phyloP scores from a whole-genome alignment of 2,888 invertebrate species.

The Tethea ocularis region DNA sequence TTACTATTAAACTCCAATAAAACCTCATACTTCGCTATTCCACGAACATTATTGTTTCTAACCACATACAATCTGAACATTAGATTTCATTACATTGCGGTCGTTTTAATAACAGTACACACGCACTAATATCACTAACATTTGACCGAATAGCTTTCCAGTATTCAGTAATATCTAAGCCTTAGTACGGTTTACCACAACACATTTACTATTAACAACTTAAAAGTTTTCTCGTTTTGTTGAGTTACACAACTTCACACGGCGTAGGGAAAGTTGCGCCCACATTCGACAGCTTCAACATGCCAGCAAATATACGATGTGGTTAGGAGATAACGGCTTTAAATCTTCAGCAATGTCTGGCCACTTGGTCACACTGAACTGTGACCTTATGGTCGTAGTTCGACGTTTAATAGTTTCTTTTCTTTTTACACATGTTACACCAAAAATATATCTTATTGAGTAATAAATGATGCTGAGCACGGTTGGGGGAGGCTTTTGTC shows the following conservation, averaged over 20 bases:
- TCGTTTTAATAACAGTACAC: background rate
- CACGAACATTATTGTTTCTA: background rate
- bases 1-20: too few relatives aligned
- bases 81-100: background rate
- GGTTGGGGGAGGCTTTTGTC: too few relatives aligned
- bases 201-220: constrained; percentile 18
- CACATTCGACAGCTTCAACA: background rate
- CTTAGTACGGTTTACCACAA: constrained; percentile 6
- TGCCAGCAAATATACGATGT: background rate
- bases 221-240: constrained; percentile 30
- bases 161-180: background rate
- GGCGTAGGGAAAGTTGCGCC: background rate
- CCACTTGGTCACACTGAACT: too few relatives aligned
- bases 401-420: too few relatives aligned
- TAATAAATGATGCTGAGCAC: too few relatives aligned
- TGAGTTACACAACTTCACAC: constrained; percentile 14
- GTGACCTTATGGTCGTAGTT: too few relatives aligned
- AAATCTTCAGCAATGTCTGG: background rate
- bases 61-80: background rate
- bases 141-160: background rate
- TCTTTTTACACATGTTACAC: too few relatives aligned
- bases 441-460: too few relatives aligned
- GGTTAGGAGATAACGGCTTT: background rate
- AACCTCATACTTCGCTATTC: background rate
- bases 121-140: background rate